Percentiles rank a stretch among this genome's conserved stretches.
phyloP scores from a whole-genome alignment of 1,140 invertebrate species.

The Lordiphosa mommai region DNA sequence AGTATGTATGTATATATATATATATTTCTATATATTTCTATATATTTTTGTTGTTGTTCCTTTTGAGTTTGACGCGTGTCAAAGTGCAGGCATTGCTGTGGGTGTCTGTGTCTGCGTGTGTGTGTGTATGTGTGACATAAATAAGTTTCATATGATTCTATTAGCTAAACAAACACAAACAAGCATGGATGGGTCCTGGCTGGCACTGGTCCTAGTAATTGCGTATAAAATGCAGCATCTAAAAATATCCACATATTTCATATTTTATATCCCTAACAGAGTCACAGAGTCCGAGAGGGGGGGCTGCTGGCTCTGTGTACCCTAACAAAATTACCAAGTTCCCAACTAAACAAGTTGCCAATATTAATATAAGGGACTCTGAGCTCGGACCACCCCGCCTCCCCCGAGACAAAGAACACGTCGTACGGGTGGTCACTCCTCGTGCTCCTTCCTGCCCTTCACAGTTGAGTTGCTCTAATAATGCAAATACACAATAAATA shows the following conservation, averaged over 20 bases:
- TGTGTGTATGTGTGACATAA: not conserved
- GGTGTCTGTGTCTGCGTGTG: not conserved
- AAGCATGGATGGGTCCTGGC: constrained; percentile 19
- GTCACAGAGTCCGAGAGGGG: not conserved
- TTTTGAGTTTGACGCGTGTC: not conserved
- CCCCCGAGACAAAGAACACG: constrained; percentile 33
- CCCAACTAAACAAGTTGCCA: constrained; percentile 66
- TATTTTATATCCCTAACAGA: constrained; percentile 4
- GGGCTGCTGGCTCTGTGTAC: constrained; percentile 17
- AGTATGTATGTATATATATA: not conserved
- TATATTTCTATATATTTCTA: not conserved
- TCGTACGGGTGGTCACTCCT: not conserved
- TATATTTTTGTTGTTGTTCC: not conserved
- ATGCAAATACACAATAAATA: constrained; percentile 75
- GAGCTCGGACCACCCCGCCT: not conserved
- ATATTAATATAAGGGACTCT: constrained; percentile 49
- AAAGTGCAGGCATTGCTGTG: not conserved
- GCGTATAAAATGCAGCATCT: constrained; percentile 33
- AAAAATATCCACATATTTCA: constrained; percentile 59
- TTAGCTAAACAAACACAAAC: constrained; percentile 60
- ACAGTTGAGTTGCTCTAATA: constrained; percentile 58
- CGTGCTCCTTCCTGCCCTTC: constrained; percentile 29
- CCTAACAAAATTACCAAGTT: constrained; percentile 67
- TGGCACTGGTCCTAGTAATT: constrained; percentile 14
- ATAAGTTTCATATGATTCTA: constrained; percentile 66